phyloP scores from a whole-genome alignment of 2,888 invertebrate species.

The Athalia cordata region DNA sequence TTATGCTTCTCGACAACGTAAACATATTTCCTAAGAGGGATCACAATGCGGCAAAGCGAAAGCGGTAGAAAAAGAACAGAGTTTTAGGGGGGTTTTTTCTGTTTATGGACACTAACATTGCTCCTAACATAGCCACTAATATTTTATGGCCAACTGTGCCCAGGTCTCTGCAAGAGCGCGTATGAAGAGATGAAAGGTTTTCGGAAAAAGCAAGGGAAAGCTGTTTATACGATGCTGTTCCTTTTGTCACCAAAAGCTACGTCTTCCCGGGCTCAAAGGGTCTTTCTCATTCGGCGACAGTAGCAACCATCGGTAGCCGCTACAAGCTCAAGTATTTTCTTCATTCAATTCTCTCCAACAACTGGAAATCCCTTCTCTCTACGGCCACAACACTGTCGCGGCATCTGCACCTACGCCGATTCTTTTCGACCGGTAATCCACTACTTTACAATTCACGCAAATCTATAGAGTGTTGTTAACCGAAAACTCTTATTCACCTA shows the following conservation, averaged over 20 bases:
- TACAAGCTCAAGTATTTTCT: neutral
- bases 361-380: neutral
- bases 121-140: constrained; percentile 41
- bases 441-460: too few relatives aligned
- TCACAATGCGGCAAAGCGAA: constrained; percentile 22
- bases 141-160: constrained; percentile 37
- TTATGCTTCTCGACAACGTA: constrained; percentile 30
- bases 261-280: constrained; percentile 37
- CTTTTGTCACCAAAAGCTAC: constrained; percentile 27
- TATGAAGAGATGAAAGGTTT: constrained; percentile 42
- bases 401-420: too few relatives aligned
- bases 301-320: too few relatives aligned
- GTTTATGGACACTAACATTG: constrained; percentile 37
- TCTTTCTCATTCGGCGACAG: constrained; percentile 8
- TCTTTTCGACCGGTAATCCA: too few relatives aligned
- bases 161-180: neutral
- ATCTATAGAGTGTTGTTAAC: too few relatives aligned
- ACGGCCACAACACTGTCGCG: too few relatives aligned
- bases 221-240: constrained; percentile 36
- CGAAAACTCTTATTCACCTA: too few relatives aligned
- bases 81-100: neutral
- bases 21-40: constrained; percentile 31
- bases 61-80: constrained; percentile 3
- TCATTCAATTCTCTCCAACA: constrained; percentile 29
- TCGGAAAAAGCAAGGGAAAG: constrained; percentile 26